Percentiles rank a stretch among this genome's conserved stretches.
phyloP scores from a whole-genome alignment of 2,113 vertebrate species.

The Eclectus roratus region DNA sequence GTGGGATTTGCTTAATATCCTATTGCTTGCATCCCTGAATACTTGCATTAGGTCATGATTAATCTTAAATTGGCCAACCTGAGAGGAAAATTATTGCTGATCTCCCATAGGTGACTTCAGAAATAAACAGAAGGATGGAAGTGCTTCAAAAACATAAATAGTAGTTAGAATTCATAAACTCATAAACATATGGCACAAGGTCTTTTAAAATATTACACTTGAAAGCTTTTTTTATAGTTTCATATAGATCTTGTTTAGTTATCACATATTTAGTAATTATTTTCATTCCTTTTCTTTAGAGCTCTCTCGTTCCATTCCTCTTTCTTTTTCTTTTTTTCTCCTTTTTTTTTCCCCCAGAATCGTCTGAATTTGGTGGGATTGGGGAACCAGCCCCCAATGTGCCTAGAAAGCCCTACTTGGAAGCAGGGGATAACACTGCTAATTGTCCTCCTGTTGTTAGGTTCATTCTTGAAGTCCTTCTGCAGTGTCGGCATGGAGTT shows the following conservation, averaged over 20 bases:
- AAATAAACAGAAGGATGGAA: slow-evolving; percentile 26
- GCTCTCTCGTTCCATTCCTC: neutral
- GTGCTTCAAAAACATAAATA: slow-evolving; percentile 37
- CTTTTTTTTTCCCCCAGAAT: neutral
- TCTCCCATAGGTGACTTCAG: slow-evolving; percentile 36
- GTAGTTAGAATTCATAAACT: slow-evolving; percentile 31
- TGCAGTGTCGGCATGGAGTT: neutral
- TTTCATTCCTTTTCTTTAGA: neutral
- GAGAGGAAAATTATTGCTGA: neutral
- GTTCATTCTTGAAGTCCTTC: slow-evolving; percentile 22
- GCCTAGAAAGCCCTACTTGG: neutral
- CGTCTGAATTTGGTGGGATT: neutral
- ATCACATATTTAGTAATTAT: slow-evolving; percentile 2
- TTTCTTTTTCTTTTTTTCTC: neutral
- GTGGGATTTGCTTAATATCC: slow-evolving; percentile 23
- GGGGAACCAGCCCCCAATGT: neutral
- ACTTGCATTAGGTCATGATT: slow-evolving; percentile 39
- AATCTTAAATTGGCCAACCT: slow-evolving; percentile 17
- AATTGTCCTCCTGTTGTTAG: neutral
- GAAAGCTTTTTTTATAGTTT: slow-evolving; percentile 37
- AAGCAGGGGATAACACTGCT: neutral
- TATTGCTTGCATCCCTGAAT: slow-evolving; percentile 23
- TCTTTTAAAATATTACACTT: slow-evolving; percentile 28
- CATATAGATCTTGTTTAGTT: slow-evolving; percentile 5
- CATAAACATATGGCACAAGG: slow-evolving; percentile 23